Percentiles rank a stretch among this genome's conserved stretches.
phyloP scores from a whole-genome alignment of 2,797 vertebrate species.

The Enteromius anoplus region DNA sequence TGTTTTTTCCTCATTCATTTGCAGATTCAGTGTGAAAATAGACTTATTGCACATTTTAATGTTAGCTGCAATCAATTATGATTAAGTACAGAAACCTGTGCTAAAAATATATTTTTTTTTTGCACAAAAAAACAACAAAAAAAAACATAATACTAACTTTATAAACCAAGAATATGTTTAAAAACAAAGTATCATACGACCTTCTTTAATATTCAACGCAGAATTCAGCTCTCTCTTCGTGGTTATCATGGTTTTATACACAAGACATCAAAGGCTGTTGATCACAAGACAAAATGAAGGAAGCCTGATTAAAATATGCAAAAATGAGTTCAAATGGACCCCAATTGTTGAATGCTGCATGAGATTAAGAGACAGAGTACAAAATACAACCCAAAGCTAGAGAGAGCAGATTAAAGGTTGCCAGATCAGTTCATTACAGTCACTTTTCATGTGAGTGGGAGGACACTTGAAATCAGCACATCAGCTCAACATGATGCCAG shows the following conservation, averaged over 20 bases:
- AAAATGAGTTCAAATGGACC: conserved; percentile 29
- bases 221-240: neutral
- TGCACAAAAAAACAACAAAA: neutral
- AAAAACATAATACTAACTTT: neutral
- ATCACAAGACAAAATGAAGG: conserved; percentile 26
- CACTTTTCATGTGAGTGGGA: conserved; percentile 55
- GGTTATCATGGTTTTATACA: conserved; percentile 1
- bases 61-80: neutral
- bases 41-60: neutral
- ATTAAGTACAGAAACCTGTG: neutral
- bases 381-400: neutral
- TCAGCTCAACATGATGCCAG: conserved; percentile 46
- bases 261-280: conserved; percentile 22
- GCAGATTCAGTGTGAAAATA: neutral
- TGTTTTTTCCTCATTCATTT: neutral
- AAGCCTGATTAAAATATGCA: conserved; percentile 38
- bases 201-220: neutral
- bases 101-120: neutral
- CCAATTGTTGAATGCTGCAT: conserved; percentile 26
- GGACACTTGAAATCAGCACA: conserved; percentile 60
- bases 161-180: neutral
- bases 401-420: conserved; percentile 30
- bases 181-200: neutral
- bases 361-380: conserved; percentile 20
- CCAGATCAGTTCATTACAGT: conserved; percentile 41